These are phyloP conservation scores for Parelbella ahira DNA, from an alignment of 2,888 invertebrate species.

Conservation along the genomic window DNA sequence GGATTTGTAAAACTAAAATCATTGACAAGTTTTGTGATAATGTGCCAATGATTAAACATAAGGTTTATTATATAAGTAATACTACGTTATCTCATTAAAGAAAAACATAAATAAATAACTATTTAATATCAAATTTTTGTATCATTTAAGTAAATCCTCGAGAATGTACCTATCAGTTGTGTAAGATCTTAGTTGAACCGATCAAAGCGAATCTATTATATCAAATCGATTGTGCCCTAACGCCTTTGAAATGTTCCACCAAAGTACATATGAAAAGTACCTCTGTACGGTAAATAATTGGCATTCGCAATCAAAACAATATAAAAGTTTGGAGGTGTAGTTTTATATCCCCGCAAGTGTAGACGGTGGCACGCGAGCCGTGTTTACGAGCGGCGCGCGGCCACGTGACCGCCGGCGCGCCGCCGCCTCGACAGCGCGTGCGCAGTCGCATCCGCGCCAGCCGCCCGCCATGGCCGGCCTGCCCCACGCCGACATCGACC, in stretches of 20 bases:
- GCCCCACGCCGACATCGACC: slow-evolving; percentile 73
- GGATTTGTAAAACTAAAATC: too few relatives aligned
- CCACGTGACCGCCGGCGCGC: slow-evolving; percentile 35
- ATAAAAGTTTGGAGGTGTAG: slow-evolving; percentile 55
- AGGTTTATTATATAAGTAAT: slow-evolving; percentile 40
- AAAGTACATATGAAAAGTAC: too few relatives aligned
- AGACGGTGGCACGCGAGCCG: slow-evolving; percentile 49
- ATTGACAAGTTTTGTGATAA: slow-evolving; percentile 79
- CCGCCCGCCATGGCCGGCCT: slow-evolving; percentile 82
- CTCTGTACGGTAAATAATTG: slow-evolving; percentile 41
- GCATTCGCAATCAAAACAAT: slow-evolving; percentile 58
- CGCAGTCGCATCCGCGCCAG: slow-evolving; percentile 75
- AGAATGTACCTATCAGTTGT: too few relatives aligned
- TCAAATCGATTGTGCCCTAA: too few relatives aligned
- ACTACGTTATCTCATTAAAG: too few relatives aligned
- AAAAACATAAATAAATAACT: too few relatives aligned
- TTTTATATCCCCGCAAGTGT: slow-evolving; percentile 59
- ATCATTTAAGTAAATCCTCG: too few relatives aligned
- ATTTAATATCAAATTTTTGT: too few relatives aligned
- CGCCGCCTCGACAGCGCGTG: slow-evolving; percentile 43
- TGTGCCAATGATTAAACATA: slow-evolving; percentile 78
- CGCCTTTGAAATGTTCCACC: too few relatives aligned
- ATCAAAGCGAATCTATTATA: too few relatives aligned
- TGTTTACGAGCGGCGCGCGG: slow-evolving; percentile 30
- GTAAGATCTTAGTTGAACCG: too few relatives aligned